Conservation (phyloP, 1,140 invertebrate genomes). For the Microvelia longipes region DNA sequence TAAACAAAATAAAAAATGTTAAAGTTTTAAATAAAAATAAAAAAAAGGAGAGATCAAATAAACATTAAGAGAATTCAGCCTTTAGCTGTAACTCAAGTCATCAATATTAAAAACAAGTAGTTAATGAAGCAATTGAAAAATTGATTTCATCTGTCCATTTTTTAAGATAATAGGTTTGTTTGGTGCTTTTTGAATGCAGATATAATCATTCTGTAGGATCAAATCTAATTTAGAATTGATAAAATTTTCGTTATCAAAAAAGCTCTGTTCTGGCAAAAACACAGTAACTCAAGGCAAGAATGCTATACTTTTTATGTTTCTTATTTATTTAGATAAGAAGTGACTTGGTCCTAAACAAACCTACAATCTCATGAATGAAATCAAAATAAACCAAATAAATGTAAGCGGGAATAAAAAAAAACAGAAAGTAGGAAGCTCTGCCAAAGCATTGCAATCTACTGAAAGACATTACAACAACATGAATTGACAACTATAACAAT, state of each 20-base stretch:
- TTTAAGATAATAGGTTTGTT: too few species aligned
- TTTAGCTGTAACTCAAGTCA: too few species aligned
- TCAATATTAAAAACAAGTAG: too few species aligned
- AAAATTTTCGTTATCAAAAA: not conserved
- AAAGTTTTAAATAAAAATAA: too few species aligned
- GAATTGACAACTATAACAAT: conserved; percentile 13
- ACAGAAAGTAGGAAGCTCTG: conserved; percentile 14
- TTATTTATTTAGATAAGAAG: not conserved
- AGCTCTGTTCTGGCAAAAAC: not conserved
- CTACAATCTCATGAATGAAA: not conserved
- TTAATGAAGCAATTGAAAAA: too few species aligned
- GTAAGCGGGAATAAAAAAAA: conserved; percentile 11
- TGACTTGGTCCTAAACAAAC: too few species aligned
- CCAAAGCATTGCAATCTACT: conserved; percentile 18
- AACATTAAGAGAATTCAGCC: too few species aligned
- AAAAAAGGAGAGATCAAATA: too few species aligned
- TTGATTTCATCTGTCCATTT: too few species aligned
- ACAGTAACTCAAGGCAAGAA: not conserved
- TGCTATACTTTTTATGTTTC: too few species aligned
- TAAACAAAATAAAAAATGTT: too few species aligned
- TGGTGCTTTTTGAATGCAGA: too few species aligned
- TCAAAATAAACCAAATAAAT: not conserved
- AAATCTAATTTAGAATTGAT: not conserved
- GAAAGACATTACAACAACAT: conserved; percentile 17
- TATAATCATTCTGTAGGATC: not conserved